Evolutionary conservation across 2,888 invertebrate species (phyloP), one percentile per base, ranked within the genome.

Genomic region (Chaitophorus viminalis): DNA sequence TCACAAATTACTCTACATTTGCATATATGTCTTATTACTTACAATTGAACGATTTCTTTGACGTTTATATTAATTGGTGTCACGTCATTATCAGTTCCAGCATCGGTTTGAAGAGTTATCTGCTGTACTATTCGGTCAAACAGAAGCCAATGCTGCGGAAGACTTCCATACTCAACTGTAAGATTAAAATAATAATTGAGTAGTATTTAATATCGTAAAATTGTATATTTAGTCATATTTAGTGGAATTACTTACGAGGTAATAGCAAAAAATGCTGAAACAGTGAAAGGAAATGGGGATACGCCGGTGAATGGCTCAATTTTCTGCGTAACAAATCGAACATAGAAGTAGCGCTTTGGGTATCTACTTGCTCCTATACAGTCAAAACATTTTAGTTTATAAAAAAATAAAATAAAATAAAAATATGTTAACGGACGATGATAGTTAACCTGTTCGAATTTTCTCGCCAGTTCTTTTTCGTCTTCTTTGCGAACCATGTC

Each of bases 401-500:
- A 21, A 60, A 21, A n/a, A 6, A 60, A 60, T 60, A 25, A 60
- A 3, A 60, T 60, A 3, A 6, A 25, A 6, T 60, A 25, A 25
- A 6, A 21, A 21, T 3, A 60, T 5, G 4, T 21, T 25, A 25
- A 6, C 6, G 25, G 21, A 60, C 60, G 18, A 21, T 5, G 6
- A 0, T 39, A 25, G 11, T 9, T n/a, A n/a, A 93, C 93, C 91
- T 95, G 94, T 91, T 97, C 97, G 92, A 97, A 98, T 90, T 96
- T 95, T 89, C 97, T 93, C 8, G 97, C 96, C 89, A 99, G 92
- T 91, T 98, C 98, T 90, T 97, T 95, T 91, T 99, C 99, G 92
- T 99, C 99, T 92, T 99, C 98, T 91, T 95, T 96, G 77, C 99
- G 94, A 36, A 98, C 96, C 98, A 99, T 98, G 92, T 99, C 99